A percentile compares a stretch with the other conserved stretches of the same genome.
Evolutionary conservation across 2,113 vertebrate genomes (phyloP).

Genomic region (Pygoscelis adeliae): DNA sequence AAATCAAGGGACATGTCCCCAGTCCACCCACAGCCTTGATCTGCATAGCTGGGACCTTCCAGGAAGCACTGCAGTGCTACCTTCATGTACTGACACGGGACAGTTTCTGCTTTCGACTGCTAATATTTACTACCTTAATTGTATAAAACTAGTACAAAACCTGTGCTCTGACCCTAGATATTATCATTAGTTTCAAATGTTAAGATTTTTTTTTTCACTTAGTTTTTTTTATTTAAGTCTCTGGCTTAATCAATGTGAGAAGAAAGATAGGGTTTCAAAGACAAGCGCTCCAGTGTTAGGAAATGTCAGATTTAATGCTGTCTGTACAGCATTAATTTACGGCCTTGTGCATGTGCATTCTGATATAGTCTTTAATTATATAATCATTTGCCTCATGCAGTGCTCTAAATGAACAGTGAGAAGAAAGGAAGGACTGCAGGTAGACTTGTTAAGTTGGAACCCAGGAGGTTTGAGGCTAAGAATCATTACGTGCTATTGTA

Average conservation of each 20-base stretch:
- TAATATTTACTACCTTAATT: neutral
- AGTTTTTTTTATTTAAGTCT: neutral
- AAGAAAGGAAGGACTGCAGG: slow-evolving; percentile 8
- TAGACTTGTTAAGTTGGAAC: neutral
- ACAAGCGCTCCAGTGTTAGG: neutral
- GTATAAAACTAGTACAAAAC: neutral
- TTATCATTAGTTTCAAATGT: neutral
- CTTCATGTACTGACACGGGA: neutral
- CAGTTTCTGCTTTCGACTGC: neutral
- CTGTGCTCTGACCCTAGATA: neutral
- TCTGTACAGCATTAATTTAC: neutral
- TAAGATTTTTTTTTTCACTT: neutral
- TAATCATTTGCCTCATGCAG: slow-evolving; percentile 18
- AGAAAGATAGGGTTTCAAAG: neutral
- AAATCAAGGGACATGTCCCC: neutral
- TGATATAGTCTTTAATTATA: slow-evolving; percentile 30
- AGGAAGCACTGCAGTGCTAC: neutral
- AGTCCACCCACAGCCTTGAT: neutral
- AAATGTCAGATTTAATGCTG: slow-evolving; percentile 11
- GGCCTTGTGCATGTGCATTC: neutral
- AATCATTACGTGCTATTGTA: neutral
- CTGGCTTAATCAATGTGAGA: neutral
- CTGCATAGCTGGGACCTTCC: neutral
- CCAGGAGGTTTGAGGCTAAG: neutral
- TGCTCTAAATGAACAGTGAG: neutral